These are phyloP conservation scores for Squalus acanthias DNA, from an alignment of 2,797 vertebrate genomes.

Conservation along the genomic window DNA sequence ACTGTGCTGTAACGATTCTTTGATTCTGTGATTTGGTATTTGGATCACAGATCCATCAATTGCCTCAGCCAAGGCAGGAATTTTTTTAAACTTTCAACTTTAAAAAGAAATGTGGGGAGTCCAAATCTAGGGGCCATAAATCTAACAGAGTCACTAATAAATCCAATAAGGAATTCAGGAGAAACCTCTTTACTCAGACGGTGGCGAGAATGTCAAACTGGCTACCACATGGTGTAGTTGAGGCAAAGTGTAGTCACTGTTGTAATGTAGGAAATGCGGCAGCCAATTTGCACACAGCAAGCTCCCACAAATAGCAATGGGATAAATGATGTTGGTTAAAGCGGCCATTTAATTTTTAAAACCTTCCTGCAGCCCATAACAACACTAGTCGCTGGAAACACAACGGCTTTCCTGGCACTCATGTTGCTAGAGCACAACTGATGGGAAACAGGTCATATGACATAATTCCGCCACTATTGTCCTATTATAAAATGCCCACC, in stretches of 20 bases:
- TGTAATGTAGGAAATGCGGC: not conserved
- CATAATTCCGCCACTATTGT: not conserved
- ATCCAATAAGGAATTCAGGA: not conserved
- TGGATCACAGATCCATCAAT: not conserved
- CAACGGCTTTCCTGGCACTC: too few species aligned
- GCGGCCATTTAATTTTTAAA: not conserved
- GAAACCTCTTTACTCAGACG: not conserved
- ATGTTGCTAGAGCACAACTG: not conserved
- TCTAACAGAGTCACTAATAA: too few species aligned
- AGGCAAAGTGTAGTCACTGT: not conserved
- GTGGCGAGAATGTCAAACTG: not conserved
- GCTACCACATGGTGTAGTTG: not conserved
- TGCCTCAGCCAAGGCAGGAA: not conserved
- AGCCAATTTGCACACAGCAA: not conserved
- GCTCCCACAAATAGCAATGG: not conserved
- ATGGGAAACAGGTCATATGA: not conserved
- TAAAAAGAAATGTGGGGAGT: too few species aligned
- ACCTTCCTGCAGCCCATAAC: not conserved
- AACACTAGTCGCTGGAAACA: not conserved
- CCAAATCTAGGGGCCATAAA: too few species aligned
- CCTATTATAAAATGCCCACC: not conserved
- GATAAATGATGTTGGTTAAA: not conserved
- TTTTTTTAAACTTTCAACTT: too few species aligned
- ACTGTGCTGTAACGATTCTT: too few species aligned
- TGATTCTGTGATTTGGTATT: not conserved